phyloP scores from a whole-genome alignment of 2,888 invertebrate genomes.

The Panorpa germanica region DNA sequence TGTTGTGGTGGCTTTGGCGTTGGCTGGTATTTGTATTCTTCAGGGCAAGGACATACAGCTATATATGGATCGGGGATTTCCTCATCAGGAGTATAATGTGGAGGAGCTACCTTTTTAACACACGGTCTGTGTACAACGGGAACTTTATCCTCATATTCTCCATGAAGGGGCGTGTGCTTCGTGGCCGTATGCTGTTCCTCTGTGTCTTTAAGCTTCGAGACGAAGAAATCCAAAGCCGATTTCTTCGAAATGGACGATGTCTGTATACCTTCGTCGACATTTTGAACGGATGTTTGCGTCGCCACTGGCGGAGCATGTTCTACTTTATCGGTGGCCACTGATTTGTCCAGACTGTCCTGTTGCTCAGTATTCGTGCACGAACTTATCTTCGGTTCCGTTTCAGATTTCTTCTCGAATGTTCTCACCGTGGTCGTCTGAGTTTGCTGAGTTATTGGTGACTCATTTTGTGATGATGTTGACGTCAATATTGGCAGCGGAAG shows the following conservation, averaged over 20 bases:
- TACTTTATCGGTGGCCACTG: no score
- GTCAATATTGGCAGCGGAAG: no score
- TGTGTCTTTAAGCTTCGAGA: conserved; percentile 35
- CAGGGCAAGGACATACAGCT: conserved; percentile 6
- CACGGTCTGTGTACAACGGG: conserved; percentile 23
- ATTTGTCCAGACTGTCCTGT: no score
- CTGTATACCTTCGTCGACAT: conserved; percentile 23
- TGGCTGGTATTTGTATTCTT: conserved; percentile 6
- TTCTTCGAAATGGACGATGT: conserved; percentile 39
- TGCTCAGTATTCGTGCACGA: no score
- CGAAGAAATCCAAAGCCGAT: conserved; percentile 45
- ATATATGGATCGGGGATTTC: no score
- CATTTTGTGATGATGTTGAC: no score
- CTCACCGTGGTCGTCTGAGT: no score
- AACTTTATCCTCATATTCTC: no score
- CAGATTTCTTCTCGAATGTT: no score
- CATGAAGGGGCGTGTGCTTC: conserved; percentile 19
- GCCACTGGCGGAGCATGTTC: background rate
- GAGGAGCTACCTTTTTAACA: conserved; percentile 11
- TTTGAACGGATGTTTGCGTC: conserved; percentile 1
- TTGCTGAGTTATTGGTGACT: no score
- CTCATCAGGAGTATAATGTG: no score
- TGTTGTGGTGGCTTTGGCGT: conserved; percentile 6
- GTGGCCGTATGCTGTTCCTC: conserved; percentile 22
- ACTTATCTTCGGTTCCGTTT: no score